Evolutionary conservation across 53 echinoderm and acorn worm species (phyloP).

Genomic region (Luidia sarsii): DNA sequence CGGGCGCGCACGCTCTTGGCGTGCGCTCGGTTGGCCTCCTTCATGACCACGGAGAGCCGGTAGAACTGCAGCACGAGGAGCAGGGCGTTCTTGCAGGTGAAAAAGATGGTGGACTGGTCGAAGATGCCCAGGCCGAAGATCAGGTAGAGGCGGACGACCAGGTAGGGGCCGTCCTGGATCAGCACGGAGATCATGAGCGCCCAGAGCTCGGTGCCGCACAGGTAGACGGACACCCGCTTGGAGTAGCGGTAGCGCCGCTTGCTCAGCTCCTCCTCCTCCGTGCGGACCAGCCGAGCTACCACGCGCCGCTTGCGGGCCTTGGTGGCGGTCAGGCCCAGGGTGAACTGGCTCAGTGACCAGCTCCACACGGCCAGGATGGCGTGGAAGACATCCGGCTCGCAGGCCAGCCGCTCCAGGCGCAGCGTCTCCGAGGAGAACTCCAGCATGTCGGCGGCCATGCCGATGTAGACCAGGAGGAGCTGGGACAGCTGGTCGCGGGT

Average conservation of each 20-base stretch:
- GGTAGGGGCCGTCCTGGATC: constrained; percentile 90
- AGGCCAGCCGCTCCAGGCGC: constrained; percentile 70
- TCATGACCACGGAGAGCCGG: constrained; percentile 77
- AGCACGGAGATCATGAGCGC: constrained; percentile 76
- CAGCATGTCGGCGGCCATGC: constrained; percentile 98
- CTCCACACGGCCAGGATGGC: constrained; percentile 81
- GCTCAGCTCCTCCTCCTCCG: constrained; percentile 45
- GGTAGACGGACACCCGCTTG: constrained; percentile 40
- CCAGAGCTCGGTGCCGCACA: constrained; percentile 95
- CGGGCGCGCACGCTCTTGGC: constrained; percentile 31
- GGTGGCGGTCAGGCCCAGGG: constrained; percentile 83
- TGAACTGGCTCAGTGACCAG: constrained; percentile 90
- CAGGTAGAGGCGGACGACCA: constrained; percentile 83
- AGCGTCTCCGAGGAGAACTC: constrained; percentile 90
- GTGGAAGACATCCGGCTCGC: constrained; percentile 59
- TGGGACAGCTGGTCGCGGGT: constrained; percentile 95
- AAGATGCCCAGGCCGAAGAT: constrained; percentile 70
- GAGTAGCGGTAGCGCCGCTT: constrained; percentile 35
- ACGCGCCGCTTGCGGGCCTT: constrained; percentile 76
- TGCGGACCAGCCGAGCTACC: constrained; percentile 51
- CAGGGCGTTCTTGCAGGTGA: constrained; percentile 94
- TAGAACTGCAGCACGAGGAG: constrained; percentile 85
- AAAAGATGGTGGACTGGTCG: constrained; percentile 91
- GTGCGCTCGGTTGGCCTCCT: constrained; percentile 66
- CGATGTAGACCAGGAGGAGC: constrained; percentile 91